Evolutionary conservation across 2,797 vertebrate genomes (phyloP), one percentile per base, ranked within the genome.

Genomic region (Myotis myotis): DNA sequence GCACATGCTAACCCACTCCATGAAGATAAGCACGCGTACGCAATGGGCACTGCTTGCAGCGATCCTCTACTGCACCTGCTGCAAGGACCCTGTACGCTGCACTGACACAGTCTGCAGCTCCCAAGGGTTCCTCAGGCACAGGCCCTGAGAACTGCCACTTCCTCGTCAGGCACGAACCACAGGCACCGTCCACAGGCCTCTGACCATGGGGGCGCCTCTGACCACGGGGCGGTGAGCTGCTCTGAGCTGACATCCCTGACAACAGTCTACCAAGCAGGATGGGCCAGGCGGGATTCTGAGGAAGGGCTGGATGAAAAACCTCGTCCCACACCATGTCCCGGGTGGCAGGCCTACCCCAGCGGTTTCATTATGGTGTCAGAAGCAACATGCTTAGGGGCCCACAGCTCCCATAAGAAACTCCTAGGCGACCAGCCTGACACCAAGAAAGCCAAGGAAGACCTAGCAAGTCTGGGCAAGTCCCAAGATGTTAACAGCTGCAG

Each of bases 331-430:
- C 9, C 41, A 66, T 2, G 19, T 90, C 79, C 15, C 60, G 5
- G 7, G 53, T 28, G 83, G 20, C 13, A 7, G 8, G 49, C 15
- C 64, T 72, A 17, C 28, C 38, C 11, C 3, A 6, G 4, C 33
- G 7, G n/a, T 68, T 88, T 82, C 72, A 41, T 17, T 25, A 80
- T 7, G 10, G 38, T 87, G 51, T 74, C 17, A 86, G 83, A 91
- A 95, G 22, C 49, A 95, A 62, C 53, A 93, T 76, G 41, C 87
- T 93, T 89, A 94, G 47, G 22, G 72, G 72, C 44, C 79, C 91
- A 68, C 66, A 71, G 41, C 17, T 23, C 44, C 64, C 87, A 87
- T 89, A 74, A 87, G 92, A 83, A 91, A 80, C 68, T 81, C 90
- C 84, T 62, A 92, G 57, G 84, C 84, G 47, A 90, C 33, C 33